Conservation (phyloP, 2,888 invertebrate genomes). For the Listrodromus nycthemerus region DNA sequence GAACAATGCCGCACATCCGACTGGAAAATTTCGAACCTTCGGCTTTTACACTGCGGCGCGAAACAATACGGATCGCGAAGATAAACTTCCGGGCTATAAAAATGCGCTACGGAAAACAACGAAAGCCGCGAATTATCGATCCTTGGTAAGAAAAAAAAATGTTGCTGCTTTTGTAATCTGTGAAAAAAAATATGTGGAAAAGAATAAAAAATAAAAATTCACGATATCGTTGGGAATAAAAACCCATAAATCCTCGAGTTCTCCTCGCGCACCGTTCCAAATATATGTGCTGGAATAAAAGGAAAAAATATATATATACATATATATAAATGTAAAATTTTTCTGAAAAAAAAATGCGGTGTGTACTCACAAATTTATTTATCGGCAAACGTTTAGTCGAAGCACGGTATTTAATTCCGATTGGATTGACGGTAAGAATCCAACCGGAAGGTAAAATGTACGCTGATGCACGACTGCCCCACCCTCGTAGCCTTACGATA, state of each 20-base stretch:
- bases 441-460: conserved; percentile 4
- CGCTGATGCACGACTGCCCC: not conserved
- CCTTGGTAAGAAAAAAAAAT: not conserved
- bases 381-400: not conserved
- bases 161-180: not conserved
- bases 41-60: not conserved
- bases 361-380: not conserved
- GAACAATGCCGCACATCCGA: not conserved
- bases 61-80: conserved; percentile 6
- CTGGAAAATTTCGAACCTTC: not conserved
- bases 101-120: conserved; percentile 32
- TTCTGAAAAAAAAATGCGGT: conserved; percentile 2
- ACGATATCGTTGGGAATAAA: conserved; percentile 11
- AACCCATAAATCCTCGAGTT: not conserved
- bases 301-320: not conserved
- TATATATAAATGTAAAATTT: not conserved
- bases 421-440: not conserved
- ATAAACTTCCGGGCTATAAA: conserved; percentile 30
- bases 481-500: conserved; percentile 17
- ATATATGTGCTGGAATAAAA: not conserved
- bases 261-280: not conserved
- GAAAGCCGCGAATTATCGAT: conserved; percentile 8
- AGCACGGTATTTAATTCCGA: not conserved
- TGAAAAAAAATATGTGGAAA: conserved; percentile 3
- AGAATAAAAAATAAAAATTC: not conserved